Base-by-base conservation (phyloP, 2,797 vertebrate genomes). In the Paguma larvata region DNA sequence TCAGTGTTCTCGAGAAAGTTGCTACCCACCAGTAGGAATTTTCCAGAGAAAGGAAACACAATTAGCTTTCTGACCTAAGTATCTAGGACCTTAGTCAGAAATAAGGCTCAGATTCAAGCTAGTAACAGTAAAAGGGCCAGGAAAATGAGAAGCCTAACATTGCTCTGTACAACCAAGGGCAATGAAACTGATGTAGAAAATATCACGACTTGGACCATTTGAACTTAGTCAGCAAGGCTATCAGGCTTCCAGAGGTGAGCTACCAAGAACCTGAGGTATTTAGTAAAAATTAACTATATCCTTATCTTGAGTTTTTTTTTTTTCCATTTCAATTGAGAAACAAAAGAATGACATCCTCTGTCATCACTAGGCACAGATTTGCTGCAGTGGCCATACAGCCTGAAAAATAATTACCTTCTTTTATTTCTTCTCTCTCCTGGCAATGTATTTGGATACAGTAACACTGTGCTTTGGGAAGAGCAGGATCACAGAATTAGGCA, bases 41-140 rank as follows among this genome's bases (percentile, higher is more conserved):
- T 75, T 48, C 25, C 51, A 70, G 38, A 63, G 68, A 70, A 90
- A 82, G 30, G 53, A 83, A 83, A 38, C 19, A 56, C 48, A 53
- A 53, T 82, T 85, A 75, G 23, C 48, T 96, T 86, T 34, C 48
- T 68, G n/a, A 95, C 32, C 59, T 87, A 94, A 44, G 87, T 48
- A 19, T 91, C 1, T 27, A 86, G 25, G 38, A 89, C 27, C 63
- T 44, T 4, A 9, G 16, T 67, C 51, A 92, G 46, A 89, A 82
- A 41, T 56, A 70, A 67, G 78, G 46, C 56, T 62, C 38, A 91
- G 92, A 59, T 75, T 3, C 5, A 62, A 89, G 34, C 15, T 38
- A 27, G 19, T 7, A 91, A 48, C 38, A 38, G 6, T 51, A 63
- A 53, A 48, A 92, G 34, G 27, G 6, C 32, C 30, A 6, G 70